A percentile compares a stretch with the other conserved stretches of the same genome.
These are phyloP conservation scores for Pyrocephalus nanus DNA, from an alignment of 2,797 vertebrate species.

Conservation along the genomic window DNA sequence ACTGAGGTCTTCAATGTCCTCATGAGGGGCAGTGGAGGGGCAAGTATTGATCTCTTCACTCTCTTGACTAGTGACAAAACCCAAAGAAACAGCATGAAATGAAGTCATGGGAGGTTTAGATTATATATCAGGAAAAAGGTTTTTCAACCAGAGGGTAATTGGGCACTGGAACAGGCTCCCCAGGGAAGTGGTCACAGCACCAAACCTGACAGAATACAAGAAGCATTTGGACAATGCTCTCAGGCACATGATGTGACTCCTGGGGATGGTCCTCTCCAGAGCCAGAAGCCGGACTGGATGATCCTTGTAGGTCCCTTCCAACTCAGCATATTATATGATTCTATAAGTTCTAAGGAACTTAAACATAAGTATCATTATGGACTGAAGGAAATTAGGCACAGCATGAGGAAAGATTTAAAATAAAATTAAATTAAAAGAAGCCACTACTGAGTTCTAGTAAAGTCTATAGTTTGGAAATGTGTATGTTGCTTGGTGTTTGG, in stretches of 20 bases:
- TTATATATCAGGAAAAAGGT: not conserved
- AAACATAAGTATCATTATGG: not conserved
- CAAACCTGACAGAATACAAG: not conserved
- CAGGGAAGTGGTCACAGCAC: not conserved
- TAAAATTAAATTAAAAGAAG: not conserved
- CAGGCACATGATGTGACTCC: not conserved
- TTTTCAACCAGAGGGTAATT: not conserved
- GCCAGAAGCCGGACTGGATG: fast-evolving
- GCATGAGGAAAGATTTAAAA: not conserved
- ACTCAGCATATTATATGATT: not conserved
- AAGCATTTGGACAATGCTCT: too few species aligned
- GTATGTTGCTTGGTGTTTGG: not conserved
- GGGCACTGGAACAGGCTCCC: not conserved
- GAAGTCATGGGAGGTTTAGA: not conserved
- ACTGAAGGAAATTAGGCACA: fast-evolving
- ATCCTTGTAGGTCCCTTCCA: not conserved
- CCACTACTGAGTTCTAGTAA: not conserved
- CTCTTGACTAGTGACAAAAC: not conserved
- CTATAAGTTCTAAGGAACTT: not conserved
- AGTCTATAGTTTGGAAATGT: not conserved
- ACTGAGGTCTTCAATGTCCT: not conserved
- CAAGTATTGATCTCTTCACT: not conserved
- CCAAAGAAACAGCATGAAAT: not conserved
- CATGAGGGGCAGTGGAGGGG: not conserved
- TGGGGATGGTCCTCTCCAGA: not conserved